Base-by-base conservation (phyloP, 2,888 invertebrate genomes). In the Megamerina dolium region DNA sequence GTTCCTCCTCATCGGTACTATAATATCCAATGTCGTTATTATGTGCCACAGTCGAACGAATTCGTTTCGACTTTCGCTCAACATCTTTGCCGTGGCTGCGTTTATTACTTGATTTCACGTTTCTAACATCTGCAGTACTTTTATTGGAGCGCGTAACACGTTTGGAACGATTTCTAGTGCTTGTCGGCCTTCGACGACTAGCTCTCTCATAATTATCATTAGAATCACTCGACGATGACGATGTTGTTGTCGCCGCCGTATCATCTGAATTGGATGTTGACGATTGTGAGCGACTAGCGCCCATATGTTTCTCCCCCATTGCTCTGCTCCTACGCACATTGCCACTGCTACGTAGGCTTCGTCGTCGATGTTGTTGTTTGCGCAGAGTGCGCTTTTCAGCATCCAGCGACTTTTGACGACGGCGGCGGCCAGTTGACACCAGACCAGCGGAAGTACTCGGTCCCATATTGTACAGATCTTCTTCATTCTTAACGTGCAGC, bases 361-460 rank as follows among this genome's bases (percentile, higher is more conserved):
- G 18, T 37, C 31, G 12, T 12, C 37, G 9, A 21, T 45, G 32
- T 43, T 16, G 41, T 5, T 5, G 16, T 14, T 32, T 41, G 27
- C 31, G 35, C n/a, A 31, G 41, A 23, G 20, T 46, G 30, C 17
- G 46, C n/a, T 33, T 13, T 51, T 31, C 21, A 36, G 3, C 21
- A 45, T 17, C 34, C 27, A 1, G 41, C 18, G 17, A 40, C 41
- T 37, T 43, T 18, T 53, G 57, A 53, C 61, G 53, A 44, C 54
- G 56, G 20, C 58, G 60, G 18, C 58, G 58, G 2, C 58, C 41
- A 5, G 48, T 58, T 17, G 65, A 59, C 20, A 60, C 56, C 1
- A 66, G 43, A 0, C 68, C 68, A 1, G 62, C 58, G 40, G 69
- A 68, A 5, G 68, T 54, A 21, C 54, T 54, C 37, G 67, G 63